These are phyloP conservation scores for Leptonema lineaticorne DNA, from an alignment of 1,140 invertebrate species.

Conservation along the genomic window DNA sequence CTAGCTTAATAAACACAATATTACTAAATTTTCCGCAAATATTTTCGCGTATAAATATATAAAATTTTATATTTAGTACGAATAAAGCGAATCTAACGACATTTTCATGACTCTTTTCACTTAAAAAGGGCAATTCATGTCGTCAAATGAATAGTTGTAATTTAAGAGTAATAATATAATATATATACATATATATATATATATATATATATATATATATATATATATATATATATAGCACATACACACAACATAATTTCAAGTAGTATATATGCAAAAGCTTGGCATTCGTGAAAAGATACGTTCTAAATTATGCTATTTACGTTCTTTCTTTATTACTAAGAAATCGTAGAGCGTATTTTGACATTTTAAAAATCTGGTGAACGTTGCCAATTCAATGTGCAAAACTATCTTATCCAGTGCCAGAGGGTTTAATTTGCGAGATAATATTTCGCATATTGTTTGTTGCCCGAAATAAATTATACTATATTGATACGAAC, in stretches of 20 bases:
- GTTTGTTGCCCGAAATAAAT: not conserved
- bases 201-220: not conserved
- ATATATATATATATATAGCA: not conserved
- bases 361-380: slow-evolving; percentile 6
- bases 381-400: not conserved
- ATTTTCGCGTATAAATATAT: too few relatives aligned
- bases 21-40: too few relatives aligned
- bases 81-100: too few relatives aligned
- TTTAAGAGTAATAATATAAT: not conserved
- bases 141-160: too few relatives aligned
- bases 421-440: slow-evolving; percentile 12
- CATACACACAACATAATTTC: not conserved
- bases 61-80: too few relatives aligned
- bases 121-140: too few relatives aligned
- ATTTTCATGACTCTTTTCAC: too few relatives aligned
- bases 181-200: not conserved
- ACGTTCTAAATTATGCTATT: not conserved
- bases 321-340: not conserved
- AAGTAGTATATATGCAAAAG: not conserved
- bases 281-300: too few relatives aligned
- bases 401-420: slow-evolving; percentile 1
- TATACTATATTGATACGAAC: not conserved
- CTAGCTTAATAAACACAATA: too few relatives aligned
- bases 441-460: not conserved
- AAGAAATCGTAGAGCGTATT: not conserved